Conservation (phyloP, 64 coral and sea anemone genomes). For the Porites australiensis region DNA sequence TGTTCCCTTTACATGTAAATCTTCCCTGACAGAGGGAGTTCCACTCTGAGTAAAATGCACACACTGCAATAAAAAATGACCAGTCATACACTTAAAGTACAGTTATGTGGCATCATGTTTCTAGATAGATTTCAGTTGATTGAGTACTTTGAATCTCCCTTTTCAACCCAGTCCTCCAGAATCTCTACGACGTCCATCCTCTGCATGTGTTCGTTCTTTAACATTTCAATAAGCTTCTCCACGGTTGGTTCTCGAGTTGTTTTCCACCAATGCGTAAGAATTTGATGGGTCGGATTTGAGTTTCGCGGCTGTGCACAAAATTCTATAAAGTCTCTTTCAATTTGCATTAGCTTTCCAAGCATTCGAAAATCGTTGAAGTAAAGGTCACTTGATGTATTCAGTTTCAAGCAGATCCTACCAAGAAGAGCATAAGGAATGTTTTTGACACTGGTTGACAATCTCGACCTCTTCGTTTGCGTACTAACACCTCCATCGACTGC, state of each 20-base stretch:
- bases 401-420: not conserved
- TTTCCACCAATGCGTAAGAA: not conserved
- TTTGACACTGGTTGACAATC: not conserved
- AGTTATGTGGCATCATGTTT: too few relatives aligned
- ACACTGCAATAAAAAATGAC: too few relatives aligned
- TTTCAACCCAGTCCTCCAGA: not conserved
- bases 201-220: not conserved
- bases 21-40: too few relatives aligned
- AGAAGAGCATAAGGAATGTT: not conserved
- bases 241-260: not conserved
- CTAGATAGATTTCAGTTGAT: too few relatives aligned
- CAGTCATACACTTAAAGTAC: too few relatives aligned
- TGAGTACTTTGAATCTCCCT: not conserved
- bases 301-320: not conserved
- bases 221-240: not conserved
- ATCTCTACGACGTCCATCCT: slow-evolving; percentile 6
- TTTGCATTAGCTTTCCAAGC: slow-evolving; percentile 23
- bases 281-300: not conserved
- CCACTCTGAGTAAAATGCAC: too few relatives aligned
- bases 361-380: not conserved
- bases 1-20: too few relatives aligned
- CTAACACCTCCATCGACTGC: not conserved
- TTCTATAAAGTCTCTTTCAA: not conserved
- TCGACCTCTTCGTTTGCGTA: not conserved
- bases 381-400: not conserved